Base-by-base conservation (phyloP, 2,113 vertebrate genomes). In the Pandion haliaetus region DNA sequence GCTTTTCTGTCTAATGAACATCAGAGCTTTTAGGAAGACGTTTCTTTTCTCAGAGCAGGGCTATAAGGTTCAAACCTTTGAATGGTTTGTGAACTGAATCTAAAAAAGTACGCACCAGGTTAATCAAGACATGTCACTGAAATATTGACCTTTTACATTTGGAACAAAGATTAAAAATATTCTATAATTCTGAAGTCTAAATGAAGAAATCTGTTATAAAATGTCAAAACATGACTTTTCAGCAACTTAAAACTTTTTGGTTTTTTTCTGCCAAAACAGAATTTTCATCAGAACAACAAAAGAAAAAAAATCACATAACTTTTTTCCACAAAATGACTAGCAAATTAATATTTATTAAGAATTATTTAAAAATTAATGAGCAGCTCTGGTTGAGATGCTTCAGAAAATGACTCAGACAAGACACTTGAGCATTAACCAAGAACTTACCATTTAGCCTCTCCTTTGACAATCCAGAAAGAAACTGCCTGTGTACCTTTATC, bases 271-370 rank as follows among this genome's bases (percentile, higher is more conserved):
- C 19, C 24, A 47, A 62, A 77, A 65, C 25, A 77, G 44, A 72
- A 82, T 49, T n/a, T 80, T 90, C 10, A 49, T 52, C 58, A 34
- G 25, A 36, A 62, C 2, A 31, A 34, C 12, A 49, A 66, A 74
- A 81, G 9, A 31, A 40, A 38, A 34, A 47, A 52, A 4, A 31
- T 31, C 10, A 15, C 26, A 20, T 40, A 83, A 83, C 34, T 80
- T 74, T 83, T 80, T 78, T 74, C 59, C 0, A 0, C 50, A 42
- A 55, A 81, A 58, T 74, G 2, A 84, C 93, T 47, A 83, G 49
- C 21, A 88, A 84, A 83, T 88, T 65, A 70, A n/a, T 90, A 86
- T 65, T 81, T 81, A 81, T 86, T 95, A 88, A 81, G 74, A 90
- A 72, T 36, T 29, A 55, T 52, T 95, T 77, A 77, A 93, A 92